These are phyloP conservation scores for Temnopleurus reevesii DNA, from an alignment of 53 echinoderm and acorn worm genomes.

Conservation along the genomic window DNA sequence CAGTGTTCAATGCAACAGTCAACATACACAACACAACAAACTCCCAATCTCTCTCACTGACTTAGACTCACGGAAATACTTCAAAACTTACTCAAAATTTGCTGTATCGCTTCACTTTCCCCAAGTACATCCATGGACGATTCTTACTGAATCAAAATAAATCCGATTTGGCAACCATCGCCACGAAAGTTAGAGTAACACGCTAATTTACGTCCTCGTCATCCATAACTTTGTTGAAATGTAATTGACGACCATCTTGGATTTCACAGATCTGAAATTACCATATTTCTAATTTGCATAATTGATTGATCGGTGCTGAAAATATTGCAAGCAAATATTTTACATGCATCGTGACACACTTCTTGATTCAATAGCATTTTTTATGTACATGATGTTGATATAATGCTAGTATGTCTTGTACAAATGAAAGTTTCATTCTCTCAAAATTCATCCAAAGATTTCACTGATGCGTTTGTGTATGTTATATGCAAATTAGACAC, in stretches of 20 bases:
- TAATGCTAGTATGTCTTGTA: too few species aligned
- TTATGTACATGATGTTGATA: too few species aligned
- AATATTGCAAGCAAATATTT: too few species aligned
- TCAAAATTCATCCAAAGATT: too few species aligned
- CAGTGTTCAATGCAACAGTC: neutral
- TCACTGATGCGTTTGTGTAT: too few species aligned
- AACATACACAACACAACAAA: neutral
- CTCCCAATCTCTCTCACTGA: neutral
- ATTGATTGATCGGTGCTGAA: neutral
- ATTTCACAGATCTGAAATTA: neutral
- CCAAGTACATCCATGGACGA: slow-evolving; percentile 64
- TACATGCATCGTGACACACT: too few species aligned
- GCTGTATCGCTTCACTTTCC: slow-evolving; percentile 71
- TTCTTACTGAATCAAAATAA: neutral
- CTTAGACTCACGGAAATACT: neutral
- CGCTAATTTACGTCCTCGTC: neutral
- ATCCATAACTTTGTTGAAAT: neutral
- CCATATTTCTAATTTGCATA: slow-evolving; percentile 19
- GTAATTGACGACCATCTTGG: slow-evolving; percentile 6
- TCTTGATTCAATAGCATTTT: too few species aligned
- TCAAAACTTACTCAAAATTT: slow-evolving; percentile 63
- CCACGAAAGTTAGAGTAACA: neutral
- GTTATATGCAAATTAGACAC: slow-evolving; percentile 42
- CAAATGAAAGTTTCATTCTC: too few species aligned
- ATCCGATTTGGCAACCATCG: neutral